Percentiles rank a stretch among this genome's conserved stretches.
These are phyloP conservation scores for Sapayoa aenigma DNA, from an alignment of 2,113 vertebrate genomes.

Conservation along the genomic window DNA sequence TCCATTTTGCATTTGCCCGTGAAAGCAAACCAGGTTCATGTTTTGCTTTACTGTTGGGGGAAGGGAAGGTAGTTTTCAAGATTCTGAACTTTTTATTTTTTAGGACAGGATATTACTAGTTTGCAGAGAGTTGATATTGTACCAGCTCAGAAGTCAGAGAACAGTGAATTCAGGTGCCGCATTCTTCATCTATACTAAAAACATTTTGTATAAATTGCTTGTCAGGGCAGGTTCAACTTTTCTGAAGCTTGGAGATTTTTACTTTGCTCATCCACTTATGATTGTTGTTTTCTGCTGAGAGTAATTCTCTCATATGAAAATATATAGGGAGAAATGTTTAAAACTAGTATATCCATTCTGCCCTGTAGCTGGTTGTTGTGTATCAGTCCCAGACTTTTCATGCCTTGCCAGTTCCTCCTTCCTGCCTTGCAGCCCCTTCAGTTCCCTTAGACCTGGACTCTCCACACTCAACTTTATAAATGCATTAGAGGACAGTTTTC, in stretches of 20 bases:
- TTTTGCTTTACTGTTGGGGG: background rate
- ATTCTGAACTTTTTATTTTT: background rate
- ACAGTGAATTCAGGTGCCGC: background rate
- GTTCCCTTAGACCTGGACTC: background rate
- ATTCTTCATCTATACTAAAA: background rate
- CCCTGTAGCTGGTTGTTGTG: background rate
- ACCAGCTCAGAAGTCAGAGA: background rate
- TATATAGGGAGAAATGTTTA: background rate
- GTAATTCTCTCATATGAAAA: background rate
- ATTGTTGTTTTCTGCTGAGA: background rate
- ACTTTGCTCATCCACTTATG: background rate
- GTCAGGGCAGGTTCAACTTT: background rate
- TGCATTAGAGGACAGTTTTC: background rate
- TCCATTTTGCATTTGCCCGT: constrained; percentile 34
- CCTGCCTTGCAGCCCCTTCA: background rate
- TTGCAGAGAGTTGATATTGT: background rate
- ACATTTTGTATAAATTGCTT: background rate
- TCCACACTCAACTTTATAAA: background rate
- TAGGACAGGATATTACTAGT: background rate
- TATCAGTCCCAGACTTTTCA: background rate
- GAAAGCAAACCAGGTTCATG: background rate
- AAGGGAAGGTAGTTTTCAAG: constrained; percentile 2
- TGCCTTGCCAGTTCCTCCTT: background rate
- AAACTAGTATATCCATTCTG: background rate
- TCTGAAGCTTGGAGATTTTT: background rate